Evolutionary conservation across 1,140 invertebrate genomes (phyloP), one percentile per base, ranked within the genome.

Genomic region (Solenopsis fugax): DNA sequence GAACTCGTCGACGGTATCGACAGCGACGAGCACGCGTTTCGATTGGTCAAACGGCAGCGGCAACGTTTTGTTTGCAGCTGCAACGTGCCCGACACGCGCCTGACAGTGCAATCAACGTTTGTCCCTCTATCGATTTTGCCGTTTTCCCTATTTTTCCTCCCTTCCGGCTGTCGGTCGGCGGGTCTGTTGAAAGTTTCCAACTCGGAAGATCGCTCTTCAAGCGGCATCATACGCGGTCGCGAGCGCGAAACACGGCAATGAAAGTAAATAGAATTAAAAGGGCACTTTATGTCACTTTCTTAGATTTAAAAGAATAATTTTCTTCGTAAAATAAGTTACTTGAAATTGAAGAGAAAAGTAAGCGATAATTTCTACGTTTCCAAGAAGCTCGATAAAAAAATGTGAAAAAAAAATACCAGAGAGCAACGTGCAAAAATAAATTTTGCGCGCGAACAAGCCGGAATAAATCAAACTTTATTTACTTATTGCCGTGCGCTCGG

Each of bases 61-160:
- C 18, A 52, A 62, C 52, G 64, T 82, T 86, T 81, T 86, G 75
- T 82, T 80, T 71, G 75, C 76, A 48, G 48, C 80, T 81, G 64
- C 48, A 81, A 86, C 72, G 9, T 18, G 45, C 52, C 65, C 65
- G 80, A 82, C 81, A 54, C 72, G 48, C 82, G 60, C 34, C 62
- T 78, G 82, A 85, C 82, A 78, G 73, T 18, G 73, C 73, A 78
- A 78, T 78, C 82, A 85, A 85, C 72, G 82, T 75, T 85, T 77
- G 82, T 85, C 16, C 48, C 45, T 48, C 71, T 84, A 84, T 73
- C 82, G 82, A 77, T 85, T 67, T 48, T 29, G 69, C 80, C 80
- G 54, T 84, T 75, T 84, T 82, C 80, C 54, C 54, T 73, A 73
- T 82, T 82, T 72, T 82, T 82, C 52, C 80, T 60, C 52, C 45